phyloP scores from a whole-genome alignment of 2,888 invertebrate species.

The Mythimna pallens region DNA sequence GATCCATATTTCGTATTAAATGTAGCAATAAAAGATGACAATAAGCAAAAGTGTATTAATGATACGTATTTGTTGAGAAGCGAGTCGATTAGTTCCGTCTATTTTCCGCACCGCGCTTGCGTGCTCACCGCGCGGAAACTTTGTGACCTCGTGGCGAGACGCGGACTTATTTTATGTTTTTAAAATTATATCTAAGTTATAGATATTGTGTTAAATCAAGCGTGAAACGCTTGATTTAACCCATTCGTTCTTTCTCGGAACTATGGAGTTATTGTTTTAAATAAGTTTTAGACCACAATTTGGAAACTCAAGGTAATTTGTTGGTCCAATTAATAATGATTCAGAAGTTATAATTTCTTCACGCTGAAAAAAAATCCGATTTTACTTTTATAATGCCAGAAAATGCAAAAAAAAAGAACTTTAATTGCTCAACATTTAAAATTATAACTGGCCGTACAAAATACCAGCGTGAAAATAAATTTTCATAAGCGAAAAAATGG shows the following conservation, averaged over 20 bases:
- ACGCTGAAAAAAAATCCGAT: too few relatives aligned
- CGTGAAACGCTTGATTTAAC: too few relatives aligned
- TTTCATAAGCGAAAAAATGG: too few relatives aligned
- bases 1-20: background rate
- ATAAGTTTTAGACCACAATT: background rate
- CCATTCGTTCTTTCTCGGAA: background rate
- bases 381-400: too few relatives aligned
- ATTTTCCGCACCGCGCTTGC: conserved; percentile 44
- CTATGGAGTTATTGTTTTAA: background rate
- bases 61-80: conserved; percentile 47
- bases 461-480: background rate
- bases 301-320: background rate
- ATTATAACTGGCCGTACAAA: conserved; percentile 5
- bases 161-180: background rate
- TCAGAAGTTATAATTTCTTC: background rate
- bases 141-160: conserved; percentile 30
- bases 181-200: background rate
- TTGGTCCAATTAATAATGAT: background rate
- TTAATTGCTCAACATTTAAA: conserved; percentile 10
- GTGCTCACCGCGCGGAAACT: conserved; percentile 39
- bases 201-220: background rate
- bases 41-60: conserved; percentile 54
- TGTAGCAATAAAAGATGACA: conserved; percentile 10
- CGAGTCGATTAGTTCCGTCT: conserved; percentile 55
- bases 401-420: too few relatives aligned